Conservation (phyloP, 2,888 invertebrate genomes). For the Drosophila barbarae region DNA sequence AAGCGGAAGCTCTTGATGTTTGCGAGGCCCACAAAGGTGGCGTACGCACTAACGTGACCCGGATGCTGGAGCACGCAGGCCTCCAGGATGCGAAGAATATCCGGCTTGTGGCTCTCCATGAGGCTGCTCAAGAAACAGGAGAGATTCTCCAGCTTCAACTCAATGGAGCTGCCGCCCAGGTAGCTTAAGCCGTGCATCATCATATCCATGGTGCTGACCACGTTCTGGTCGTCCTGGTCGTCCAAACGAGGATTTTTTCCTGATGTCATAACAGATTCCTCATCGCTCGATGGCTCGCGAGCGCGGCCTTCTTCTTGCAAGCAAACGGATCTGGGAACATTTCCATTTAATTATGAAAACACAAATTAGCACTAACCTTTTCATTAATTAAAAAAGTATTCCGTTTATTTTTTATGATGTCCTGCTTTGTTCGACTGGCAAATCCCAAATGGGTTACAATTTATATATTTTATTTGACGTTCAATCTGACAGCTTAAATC, state of each 20-base stretch:
- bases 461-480: background rate
- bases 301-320: background rate
- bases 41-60: slow-evolving; percentile 97
- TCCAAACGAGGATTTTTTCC: background rate
- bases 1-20: slow-evolving; percentile 98
- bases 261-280: background rate
- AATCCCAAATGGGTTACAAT: background rate
- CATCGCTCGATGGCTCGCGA: background rate
- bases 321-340: too few relatives aligned
- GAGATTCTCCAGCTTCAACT: slow-evolving; percentile 95
- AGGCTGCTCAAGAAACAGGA: slow-evolving; percentile 96
- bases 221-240: background rate
- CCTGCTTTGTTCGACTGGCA: background rate
- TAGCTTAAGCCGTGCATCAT: slow-evolving; percentile 9
- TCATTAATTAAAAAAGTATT: background rate
- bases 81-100: slow-evolving; percentile 93
- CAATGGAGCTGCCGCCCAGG: slow-evolving; percentile 81
- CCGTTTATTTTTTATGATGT: background rate
- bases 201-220: background rate
- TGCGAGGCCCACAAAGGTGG: slow-evolving; percentile 95
- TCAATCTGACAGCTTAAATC: background rate
- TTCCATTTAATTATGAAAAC: too few relatives aligned
- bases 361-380: background rate
- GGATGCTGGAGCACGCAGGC: slow-evolving; percentile 96
- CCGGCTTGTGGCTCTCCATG: slow-evolving; percentile 91